These are phyloP conservation scores for Fragum fragum DNA, from an alignment of 2,888 invertebrate genomes.

Conservation along the genomic window DNA sequence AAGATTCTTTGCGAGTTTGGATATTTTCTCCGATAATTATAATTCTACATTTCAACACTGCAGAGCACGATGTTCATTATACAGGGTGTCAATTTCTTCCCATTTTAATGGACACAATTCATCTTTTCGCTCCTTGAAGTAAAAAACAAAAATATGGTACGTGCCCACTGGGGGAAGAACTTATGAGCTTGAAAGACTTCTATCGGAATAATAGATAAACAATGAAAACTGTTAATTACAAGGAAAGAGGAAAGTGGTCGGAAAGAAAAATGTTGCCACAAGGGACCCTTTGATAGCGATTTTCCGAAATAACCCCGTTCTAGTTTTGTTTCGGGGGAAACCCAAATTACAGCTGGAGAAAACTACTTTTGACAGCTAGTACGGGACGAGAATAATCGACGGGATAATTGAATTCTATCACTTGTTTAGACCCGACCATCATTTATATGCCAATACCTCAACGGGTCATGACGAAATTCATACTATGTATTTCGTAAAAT, in stretches of 20 bases:
- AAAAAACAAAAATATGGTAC: not conserved
- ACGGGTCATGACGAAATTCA: too few relatives aligned
- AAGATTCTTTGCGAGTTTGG: not conserved
- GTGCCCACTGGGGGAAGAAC: not conserved
- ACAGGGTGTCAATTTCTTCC: not conserved
- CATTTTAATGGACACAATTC: not conserved
- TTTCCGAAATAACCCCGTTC: not conserved
- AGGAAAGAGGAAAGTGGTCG: not conserved
- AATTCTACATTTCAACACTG: not conserved
- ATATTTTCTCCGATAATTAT: not conserved
- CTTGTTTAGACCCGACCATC: slow-evolving; percentile 11
- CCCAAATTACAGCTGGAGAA: not conserved
- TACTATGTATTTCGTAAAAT: too few relatives aligned
- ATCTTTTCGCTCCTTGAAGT: not conserved
- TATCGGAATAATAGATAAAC: slow-evolving; percentile 4
- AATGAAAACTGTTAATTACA: not conserved
- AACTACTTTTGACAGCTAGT: slow-evolving; percentile 19
- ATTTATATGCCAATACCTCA: slow-evolving; percentile 17
- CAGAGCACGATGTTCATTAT: not conserved
- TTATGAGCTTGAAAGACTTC: not conserved
- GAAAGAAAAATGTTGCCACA: slow-evolving; percentile 1
- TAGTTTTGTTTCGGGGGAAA: not conserved
- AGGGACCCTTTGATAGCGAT: slow-evolving; percentile 19
- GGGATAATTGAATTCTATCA: slow-evolving; percentile 16
- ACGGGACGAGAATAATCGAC: slow-evolving; percentile 17